Conservation (phyloP, 2,888 invertebrate genomes). For the Strigamia transsilvanica region DNA sequence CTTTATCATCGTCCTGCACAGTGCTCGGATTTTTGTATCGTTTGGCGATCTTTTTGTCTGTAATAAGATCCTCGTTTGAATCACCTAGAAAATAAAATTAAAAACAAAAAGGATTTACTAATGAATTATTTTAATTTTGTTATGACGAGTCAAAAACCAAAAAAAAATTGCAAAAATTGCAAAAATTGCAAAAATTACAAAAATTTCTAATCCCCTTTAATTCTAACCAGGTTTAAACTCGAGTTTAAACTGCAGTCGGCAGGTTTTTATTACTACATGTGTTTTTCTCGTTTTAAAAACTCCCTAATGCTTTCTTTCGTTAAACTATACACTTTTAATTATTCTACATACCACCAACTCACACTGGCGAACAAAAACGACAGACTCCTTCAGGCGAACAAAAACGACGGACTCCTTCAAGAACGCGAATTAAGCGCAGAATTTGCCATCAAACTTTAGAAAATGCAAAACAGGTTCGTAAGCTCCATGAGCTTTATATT, state of each 20-base stretch:
- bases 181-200: too few relatives aligned
- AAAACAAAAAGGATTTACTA: neutral
- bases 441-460: constrained; percentile 35
- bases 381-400: constrained; percentile 20
- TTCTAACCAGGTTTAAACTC: too few relatives aligned
- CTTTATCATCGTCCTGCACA: constrained; percentile 1
- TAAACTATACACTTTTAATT: neutral
- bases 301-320: neutral
- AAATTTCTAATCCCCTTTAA: too few relatives aligned
- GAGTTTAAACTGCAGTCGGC: too few relatives aligned
- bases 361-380: constrained; percentile 8
- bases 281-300: too few relatives aligned
- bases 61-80: neutral
- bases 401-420: constrained; percentile 22
- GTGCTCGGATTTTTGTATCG: neutral
- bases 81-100: neutral
- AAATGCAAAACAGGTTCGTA: constrained; percentile 36
- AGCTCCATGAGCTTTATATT: constrained; percentile 35
- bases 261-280: too few relatives aligned
- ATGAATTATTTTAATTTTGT: too few relatives aligned
- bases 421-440: constrained; percentile 27
- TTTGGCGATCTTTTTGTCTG: neutral
- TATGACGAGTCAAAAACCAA: too few relatives aligned
- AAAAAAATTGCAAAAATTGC: too few relatives aligned
- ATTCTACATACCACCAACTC: constrained; percentile 7